Percentiles rank a stretch among this genome's conserved stretches.
Conservation (phyloP, 2,888 invertebrate genomes). For the Bombylius discolor region DNA sequence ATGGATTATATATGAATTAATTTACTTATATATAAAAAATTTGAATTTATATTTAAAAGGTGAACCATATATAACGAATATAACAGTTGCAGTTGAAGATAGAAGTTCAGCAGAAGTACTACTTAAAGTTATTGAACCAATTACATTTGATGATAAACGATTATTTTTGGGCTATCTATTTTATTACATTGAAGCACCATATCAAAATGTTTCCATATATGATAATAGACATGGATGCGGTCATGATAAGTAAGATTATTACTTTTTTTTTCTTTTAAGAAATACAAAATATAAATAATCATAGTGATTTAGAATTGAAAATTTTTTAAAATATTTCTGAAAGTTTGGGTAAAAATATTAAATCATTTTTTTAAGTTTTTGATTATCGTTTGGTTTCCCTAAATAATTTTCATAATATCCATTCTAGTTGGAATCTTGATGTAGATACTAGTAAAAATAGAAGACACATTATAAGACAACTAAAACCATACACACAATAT, state of each 20-base stretch:
- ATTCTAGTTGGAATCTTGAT: slow-evolving; percentile 54
- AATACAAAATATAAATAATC: too few species aligned
- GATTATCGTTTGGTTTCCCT: slow-evolving; percentile 2
- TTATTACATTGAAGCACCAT: slow-evolving; percentile 65
- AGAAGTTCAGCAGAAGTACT: slow-evolving; percentile 37
- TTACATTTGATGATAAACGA: slow-evolving; percentile 52
- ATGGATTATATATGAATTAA: neutral
- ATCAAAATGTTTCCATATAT: slow-evolving; percentile 65
- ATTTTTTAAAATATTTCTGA: too few species aligned
- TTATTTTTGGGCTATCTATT: slow-evolving; percentile 82
- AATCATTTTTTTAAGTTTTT: neutral
- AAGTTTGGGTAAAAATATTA: too few species aligned
- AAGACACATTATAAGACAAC: slow-evolving; percentile 46
- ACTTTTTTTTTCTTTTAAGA: too few species aligned
- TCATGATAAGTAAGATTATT: slow-evolving; percentile 47
- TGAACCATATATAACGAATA: neutral
- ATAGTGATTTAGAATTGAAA: too few species aligned
- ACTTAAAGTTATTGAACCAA: slow-evolving; percentile 43
- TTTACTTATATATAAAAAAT: neutral
- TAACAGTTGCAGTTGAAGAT: slow-evolving; percentile 32
- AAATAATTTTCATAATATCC: slow-evolving; percentile 3
- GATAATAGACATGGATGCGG: slow-evolving; percentile 87
- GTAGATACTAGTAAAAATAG: slow-evolving; percentile 28
- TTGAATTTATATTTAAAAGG: neutral
- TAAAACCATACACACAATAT: slow-evolving; percentile 85